Percentiles rank a stretch among this genome's conserved stretches.
Evolutionary conservation across 2,113 vertebrate species (phyloP).

Genomic region (Mixornis gularis): DNA sequence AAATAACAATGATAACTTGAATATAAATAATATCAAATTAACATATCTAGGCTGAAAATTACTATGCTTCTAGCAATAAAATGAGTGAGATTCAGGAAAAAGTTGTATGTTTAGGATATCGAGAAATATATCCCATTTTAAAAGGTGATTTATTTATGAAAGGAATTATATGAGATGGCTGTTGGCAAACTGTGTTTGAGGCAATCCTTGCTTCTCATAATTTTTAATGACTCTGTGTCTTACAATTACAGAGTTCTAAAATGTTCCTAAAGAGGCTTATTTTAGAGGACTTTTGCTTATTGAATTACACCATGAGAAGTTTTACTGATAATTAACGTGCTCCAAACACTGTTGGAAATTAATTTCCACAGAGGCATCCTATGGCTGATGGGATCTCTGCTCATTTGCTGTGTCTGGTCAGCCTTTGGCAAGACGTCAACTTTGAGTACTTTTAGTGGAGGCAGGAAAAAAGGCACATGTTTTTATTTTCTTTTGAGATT

Average conservation of each 20-base stretch:
- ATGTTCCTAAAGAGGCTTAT: background rate
- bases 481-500: background rate
- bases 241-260: background rate
- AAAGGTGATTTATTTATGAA: rapidly evolving
- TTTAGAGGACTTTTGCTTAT: background rate
- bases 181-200: background rate
- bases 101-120: background rate
- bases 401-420: background rate
- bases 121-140: background rate
- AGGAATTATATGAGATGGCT: background rate
- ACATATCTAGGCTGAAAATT: background rate
- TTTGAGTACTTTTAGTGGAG: background rate
- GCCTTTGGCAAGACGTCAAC: background rate
- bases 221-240: background rate
- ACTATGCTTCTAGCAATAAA: background rate
- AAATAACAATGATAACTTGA: background rate
- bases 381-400: background rate
- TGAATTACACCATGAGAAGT: background rate
- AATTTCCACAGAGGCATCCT: background rate
- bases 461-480: rapidly evolving
- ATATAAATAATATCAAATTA: background rate
- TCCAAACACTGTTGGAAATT: background rate
- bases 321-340: background rate
- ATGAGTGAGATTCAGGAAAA: background rate
- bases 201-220: background rate